These are phyloP conservation scores for Zophobas atratus DNA, from an alignment of 1,140 invertebrate species.

Conservation along the genomic window DNA sequence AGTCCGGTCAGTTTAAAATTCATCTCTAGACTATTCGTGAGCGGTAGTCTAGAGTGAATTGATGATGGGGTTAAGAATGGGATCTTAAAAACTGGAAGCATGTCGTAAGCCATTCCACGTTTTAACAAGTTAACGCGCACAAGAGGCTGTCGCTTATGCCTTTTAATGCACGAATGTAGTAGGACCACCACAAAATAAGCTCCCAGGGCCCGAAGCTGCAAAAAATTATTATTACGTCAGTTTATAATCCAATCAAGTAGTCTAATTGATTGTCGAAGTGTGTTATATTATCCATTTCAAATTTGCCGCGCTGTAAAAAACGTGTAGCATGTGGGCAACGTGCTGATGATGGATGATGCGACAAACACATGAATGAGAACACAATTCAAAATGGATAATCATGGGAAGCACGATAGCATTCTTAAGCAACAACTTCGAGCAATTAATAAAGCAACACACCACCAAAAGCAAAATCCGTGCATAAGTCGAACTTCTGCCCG, in stretches of 20 bases:
- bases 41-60: neutral
- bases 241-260: slow-evolving; percentile 9
- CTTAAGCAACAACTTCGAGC: slow-evolving; percentile 34
- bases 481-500: slow-evolving; percentile 7
- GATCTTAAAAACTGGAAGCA: neutral
- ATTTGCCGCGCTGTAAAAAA: neutral
- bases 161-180: slow-evolving; percentile 59
- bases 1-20: neutral
- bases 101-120: slow-evolving; percentile 30
- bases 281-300: slow-evolving; percentile 9
- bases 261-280: slow-evolving; percentile 17
- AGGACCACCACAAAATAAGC: slow-evolving; percentile 64
- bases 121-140: slow-evolving; percentile 48
- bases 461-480: slow-evolving; percentile 46
- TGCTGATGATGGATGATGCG: neutral
- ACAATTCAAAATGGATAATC: slow-evolving; percentile 44
- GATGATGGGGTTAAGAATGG: slow-evolving; percentile 7
- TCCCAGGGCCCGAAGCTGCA: slow-evolving; percentile 61
- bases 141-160: slow-evolving; percentile 58
- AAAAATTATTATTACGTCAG: slow-evolving; percentile 53
- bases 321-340: neutral
- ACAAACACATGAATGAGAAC: slow-evolving; percentile 8
- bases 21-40: neutral
- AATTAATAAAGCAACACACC: slow-evolving; percentile 45
- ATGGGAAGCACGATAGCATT: slow-evolving; percentile 33